Evolutionary conservation across 2,888 invertebrate species (phyloP).

Genomic region (Theretra japonica): DNA sequence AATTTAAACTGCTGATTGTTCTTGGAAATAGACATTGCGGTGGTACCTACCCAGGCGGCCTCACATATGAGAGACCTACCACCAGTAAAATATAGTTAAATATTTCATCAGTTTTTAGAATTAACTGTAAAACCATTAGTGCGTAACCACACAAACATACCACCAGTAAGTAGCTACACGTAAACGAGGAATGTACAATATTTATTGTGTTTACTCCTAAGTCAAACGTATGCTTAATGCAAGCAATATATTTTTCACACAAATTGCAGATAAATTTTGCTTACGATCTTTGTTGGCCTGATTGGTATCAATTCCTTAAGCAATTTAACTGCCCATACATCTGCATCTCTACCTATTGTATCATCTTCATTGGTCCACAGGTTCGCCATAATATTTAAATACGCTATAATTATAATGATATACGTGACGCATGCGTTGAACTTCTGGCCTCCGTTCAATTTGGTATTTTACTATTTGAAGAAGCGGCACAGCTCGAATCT

Average conservation of each 20-base stretch:
- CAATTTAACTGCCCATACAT: background rate
- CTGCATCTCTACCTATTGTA: background rate
- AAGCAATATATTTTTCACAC: background rate
- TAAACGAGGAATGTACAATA: no score
- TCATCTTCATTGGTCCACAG: conserved; percentile 50
- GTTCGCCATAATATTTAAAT: conserved; percentile 61
- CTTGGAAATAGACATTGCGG: no score
- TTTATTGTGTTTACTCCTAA: no score
- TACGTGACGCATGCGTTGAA: conserved; percentile 70
- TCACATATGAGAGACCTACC: no score
- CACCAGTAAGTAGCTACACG: no score
- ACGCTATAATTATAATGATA: conserved; percentile 63
- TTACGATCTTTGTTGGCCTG: background rate
- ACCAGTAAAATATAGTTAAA: no score
- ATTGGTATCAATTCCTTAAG: background rate
- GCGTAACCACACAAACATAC: no score
- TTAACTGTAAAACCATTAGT: no score
- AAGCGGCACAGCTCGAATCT: conserved; percentile 34
- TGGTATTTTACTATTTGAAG: conserved; percentile 63
- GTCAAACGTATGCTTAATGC: background rate
- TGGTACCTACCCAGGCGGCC: no score
- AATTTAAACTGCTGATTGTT: no score
- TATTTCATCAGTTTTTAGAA: no score
- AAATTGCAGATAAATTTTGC: background rate
- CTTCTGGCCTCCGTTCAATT: conserved; percentile 71